phyloP scores from a whole-genome alignment of 2,113 vertebrate genomes.

The Casuarius casuarius region DNA sequence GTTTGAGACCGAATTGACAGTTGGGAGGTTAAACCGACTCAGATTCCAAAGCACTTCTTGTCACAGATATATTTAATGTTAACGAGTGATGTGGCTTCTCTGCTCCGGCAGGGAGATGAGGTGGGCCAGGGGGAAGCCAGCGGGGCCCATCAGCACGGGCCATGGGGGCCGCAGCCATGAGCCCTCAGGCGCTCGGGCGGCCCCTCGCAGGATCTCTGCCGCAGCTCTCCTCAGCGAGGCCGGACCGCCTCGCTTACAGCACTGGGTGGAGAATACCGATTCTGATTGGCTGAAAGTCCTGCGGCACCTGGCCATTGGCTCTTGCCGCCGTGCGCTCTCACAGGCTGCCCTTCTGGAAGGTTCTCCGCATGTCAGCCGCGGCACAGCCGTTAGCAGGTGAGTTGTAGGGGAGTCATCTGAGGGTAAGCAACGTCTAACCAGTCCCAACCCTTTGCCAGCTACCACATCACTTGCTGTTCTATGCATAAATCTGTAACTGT shows the following conservation, averaged over 20 bases:
- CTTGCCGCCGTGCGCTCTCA: accelerated
- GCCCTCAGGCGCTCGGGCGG: accelerated
- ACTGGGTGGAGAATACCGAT: accelerated
- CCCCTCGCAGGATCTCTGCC: accelerated
- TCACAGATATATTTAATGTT: too few species aligned
- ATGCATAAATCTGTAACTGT: not conserved
- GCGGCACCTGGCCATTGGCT: accelerated
- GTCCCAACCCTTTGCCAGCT: not conserved
- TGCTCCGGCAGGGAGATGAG: too few species aligned
- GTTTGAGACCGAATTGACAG: too few species aligned
- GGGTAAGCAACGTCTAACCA: too few species aligned
- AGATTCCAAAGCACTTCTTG: too few species aligned
- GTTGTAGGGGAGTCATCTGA: accelerated
- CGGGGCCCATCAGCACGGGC: too few species aligned
- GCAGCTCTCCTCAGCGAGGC: too few species aligned
- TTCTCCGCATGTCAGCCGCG: accelerated
- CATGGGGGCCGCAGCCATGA: accelerated
- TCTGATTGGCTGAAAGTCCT: not conserved
- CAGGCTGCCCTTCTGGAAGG: not conserved
- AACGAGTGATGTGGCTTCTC: too few species aligned
- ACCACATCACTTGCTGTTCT: too few species aligned
- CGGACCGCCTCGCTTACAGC: accelerated
- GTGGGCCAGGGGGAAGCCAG: too few species aligned
- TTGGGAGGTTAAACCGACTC: too few species aligned
- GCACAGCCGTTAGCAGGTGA: accelerated